Base-by-base conservation (phyloP, 1,140 invertebrate genomes). In the Gonioctena quinquepunctata region DNA sequence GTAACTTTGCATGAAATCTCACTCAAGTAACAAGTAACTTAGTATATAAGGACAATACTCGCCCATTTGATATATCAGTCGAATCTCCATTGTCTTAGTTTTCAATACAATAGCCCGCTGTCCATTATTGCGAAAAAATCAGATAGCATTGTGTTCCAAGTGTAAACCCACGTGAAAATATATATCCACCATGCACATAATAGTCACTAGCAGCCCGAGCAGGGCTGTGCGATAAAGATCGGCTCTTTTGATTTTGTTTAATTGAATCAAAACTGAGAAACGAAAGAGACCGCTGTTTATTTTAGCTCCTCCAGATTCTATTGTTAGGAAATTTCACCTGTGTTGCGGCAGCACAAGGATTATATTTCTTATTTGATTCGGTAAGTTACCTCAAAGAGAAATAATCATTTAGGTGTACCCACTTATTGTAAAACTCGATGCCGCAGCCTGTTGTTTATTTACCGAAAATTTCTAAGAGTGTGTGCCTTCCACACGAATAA, bases 241-340 rank as follows among this genome's bases (percentile, higher is more conserved):
- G 63, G 49, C 16, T 11, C 22, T 54, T 66, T 66, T 66, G 63
- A 66, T 54, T 54, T 54, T 66, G 48, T 54, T 66, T 66, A 66
- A 54, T 54, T 66, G 63, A 66, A 66, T 66, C 33, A 66, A 54
- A 66, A 49, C 19, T 49, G 33, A 19, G 26, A 22, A 42, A 62
- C n/a, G 18, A 66, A 52, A 66, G 48, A 52, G 49, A 52, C 63
- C 63, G 63, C n/a, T 66, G 50, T 66, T 66, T 60, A 68, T 60
- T 60, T 66, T 60, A 23, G 54, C 21, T 57, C 19, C 13, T 23
- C 21, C 13, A 13, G 54, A 8, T 25, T n/a, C 56, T 65, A 68
- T 72, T 72, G 70, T 72, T 72, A 61, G 70, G 70, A 72, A 72
- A 72, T 72, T 68, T 72, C 49, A 66, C 49, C 49, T 52, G 63